Evolutionary conservation across 2,888 invertebrate species (phyloP).

Genomic region (Cephus sareptanus): DNA sequence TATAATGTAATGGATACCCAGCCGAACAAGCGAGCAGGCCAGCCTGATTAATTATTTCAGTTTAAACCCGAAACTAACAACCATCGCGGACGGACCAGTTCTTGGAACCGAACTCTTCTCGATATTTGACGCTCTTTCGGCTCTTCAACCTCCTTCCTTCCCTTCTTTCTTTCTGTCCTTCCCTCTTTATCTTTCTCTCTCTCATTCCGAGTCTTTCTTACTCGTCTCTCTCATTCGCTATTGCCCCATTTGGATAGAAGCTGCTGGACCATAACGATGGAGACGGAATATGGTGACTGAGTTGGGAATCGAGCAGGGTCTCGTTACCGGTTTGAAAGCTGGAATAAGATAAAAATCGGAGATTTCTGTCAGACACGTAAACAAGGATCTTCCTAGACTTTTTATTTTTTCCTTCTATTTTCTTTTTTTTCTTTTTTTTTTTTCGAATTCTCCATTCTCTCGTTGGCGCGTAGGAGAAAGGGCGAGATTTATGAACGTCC

Average conservation of each 20-base stretch:
- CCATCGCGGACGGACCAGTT: conserved; percentile 45
- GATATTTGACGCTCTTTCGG: conserved; percentile 46
- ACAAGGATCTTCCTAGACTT: conserved; percentile 33
- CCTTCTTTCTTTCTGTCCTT: not conserved
- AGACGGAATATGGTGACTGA: conserved; percentile 41
- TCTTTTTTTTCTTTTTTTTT: conserved; percentile 6
- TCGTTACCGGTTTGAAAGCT: conserved; percentile 37
- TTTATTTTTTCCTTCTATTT: conserved; percentile 1
- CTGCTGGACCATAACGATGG: conserved; percentile 1
- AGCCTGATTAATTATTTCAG: conserved; percentile 63
- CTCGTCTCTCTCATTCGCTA: not conserved
- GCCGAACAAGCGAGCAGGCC: conserved; percentile 29
- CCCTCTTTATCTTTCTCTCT: conserved; percentile 8
- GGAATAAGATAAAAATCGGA: conserved; percentile 51
- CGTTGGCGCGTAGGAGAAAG: conserved; percentile 8
- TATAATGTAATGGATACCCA: conserved; percentile 63
- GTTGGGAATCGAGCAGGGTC: conserved; percentile 39
- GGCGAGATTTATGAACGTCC: conserved; percentile 8
- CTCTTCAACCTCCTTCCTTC: conserved; percentile 14
- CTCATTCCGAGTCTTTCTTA: conserved; percentile 6
- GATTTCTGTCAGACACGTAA: conserved; percentile 50
- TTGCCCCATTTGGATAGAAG: conserved; percentile 11
- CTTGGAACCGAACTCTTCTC: conserved; percentile 50
- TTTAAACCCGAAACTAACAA: conserved; percentile 58
- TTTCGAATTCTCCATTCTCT: conserved; percentile 25